phyloP scores from a whole-genome alignment of 1,140 invertebrate genomes.

The Elymnias hypermnestra region DNA sequence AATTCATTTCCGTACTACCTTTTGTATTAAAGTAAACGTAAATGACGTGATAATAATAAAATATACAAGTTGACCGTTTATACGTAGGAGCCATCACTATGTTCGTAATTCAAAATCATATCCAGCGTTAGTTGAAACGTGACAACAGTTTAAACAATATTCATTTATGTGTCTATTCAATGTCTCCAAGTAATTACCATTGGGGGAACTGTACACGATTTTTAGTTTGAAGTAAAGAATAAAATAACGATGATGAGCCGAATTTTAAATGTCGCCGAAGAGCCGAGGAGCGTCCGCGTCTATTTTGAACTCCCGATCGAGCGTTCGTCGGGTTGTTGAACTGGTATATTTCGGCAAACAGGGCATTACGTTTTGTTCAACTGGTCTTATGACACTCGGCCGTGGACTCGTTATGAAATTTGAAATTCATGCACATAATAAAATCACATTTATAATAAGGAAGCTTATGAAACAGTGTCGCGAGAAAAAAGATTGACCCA shows the following conservation, averaged over 20 bases:
- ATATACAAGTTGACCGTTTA: no score
- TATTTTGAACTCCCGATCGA: slow-evolving; percentile 71
- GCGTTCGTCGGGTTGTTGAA: slow-evolving; percentile 69
- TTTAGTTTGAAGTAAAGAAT: slow-evolving; percentile 17
- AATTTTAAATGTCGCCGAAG: slow-evolving; percentile 58
- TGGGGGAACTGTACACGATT: no score
- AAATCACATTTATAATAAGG: slow-evolving; percentile 22
- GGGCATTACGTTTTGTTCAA: slow-evolving; percentile 51
- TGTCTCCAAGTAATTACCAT: no score
- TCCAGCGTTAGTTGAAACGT: no score
- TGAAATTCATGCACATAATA: slow-evolving; percentile 31
- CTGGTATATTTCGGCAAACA: slow-evolving; percentile 75
- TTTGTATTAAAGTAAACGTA: no score
- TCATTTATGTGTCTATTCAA: no score
- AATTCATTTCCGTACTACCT: no score
- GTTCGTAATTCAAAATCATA: no score
- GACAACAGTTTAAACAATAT: no score
- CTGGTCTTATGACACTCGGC: slow-evolving; percentile 50
- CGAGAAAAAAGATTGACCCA: slow-evolving; percentile 15
- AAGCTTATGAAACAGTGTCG: slow-evolving; percentile 13
- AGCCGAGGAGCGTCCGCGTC: slow-evolving; percentile 55
- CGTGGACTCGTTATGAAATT: slow-evolving; percentile 13
- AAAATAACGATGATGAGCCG: slow-evolving; percentile 30
- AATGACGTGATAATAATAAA: no score
- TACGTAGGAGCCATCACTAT: no score